These are phyloP conservation scores for Verasper variegatus DNA, from an alignment of 2,113 vertebrate species.

Conservation along the genomic window DNA sequence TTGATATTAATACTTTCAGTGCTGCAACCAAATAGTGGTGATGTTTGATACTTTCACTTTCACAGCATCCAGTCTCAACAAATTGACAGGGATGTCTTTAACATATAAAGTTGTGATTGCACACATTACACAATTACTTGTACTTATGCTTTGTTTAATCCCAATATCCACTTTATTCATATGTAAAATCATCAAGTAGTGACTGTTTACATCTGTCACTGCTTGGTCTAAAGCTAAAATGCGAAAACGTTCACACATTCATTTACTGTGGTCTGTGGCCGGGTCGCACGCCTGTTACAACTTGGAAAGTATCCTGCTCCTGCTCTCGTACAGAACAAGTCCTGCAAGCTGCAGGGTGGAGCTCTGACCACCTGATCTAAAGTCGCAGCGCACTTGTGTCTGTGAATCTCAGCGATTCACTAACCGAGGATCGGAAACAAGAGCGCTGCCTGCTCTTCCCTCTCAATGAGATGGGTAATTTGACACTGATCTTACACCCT, in stretches of 20 bases:
- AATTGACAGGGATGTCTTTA: too few species aligned
- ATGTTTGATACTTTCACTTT: conserved; percentile 53
- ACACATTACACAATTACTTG: not conserved
- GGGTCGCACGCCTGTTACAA: conserved; percentile 19
- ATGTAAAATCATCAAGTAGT: not conserved
- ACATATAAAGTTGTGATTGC: too few species aligned
- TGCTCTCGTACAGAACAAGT: conserved; percentile 9
- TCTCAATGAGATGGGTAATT: conserved; percentile 24
- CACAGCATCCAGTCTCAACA: conserved; percentile 1
- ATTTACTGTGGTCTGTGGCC: not conserved
- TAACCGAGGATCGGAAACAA: conserved; percentile 18
- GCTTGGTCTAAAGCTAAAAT: not conserved
- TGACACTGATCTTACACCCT: conserved; percentile 37
- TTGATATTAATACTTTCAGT: conserved; percentile 2
- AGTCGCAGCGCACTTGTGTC: conserved; percentile 2
- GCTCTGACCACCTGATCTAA: conserved; percentile 18
- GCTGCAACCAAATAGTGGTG: not conserved
- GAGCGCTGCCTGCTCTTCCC: not conserved
- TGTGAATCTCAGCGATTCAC: conserved; percentile 19
- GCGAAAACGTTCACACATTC: not conserved
- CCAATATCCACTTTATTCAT: not conserved
- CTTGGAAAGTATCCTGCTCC: conserved; percentile 37
- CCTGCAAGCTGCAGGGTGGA: conserved; percentile 31
- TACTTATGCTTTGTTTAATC: not conserved
- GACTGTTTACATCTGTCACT: not conserved